Evolutionary conservation across 2,888 invertebrate genomes (phyloP).

Genomic region (Drosophila histrio): DNA sequence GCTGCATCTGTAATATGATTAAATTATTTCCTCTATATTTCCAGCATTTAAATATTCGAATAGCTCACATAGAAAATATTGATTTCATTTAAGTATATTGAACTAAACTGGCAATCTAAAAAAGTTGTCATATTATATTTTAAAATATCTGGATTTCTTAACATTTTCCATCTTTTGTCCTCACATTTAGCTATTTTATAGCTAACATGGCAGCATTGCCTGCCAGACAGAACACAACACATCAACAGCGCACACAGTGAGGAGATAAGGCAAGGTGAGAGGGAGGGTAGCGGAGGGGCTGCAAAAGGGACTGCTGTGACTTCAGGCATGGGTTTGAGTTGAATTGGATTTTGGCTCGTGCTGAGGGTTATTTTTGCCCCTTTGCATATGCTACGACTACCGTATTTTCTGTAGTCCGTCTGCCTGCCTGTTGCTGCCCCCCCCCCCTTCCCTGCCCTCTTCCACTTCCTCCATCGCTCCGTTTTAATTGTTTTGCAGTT

Average conservation of each 20-base stretch:
- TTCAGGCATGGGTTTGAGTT: constrained; percentile 11
- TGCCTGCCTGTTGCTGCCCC: constrained; percentile 50
- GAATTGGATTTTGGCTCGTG: constrained; percentile 1
- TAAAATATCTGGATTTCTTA: too few species aligned
- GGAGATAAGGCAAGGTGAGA: background rate
- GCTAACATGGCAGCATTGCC: too few species aligned
- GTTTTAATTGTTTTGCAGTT: constrained; percentile 65
- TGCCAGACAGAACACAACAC: constrained; percentile 35
- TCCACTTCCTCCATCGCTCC: constrained; percentile 23
- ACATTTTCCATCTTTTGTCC: too few species aligned
- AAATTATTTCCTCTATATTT: too few species aligned
- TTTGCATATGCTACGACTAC: constrained; percentile 19
- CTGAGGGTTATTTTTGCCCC: background rate
- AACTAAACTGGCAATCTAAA: too few species aligned
- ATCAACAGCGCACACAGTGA: constrained; percentile 13
- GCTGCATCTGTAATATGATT: too few species aligned
- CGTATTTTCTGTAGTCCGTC: background rate
- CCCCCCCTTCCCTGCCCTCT: background rate
- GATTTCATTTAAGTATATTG: too few species aligned
- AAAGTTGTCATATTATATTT: too few species aligned
- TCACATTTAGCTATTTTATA: too few species aligned
- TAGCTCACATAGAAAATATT: too few species aligned
- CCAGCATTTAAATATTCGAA: too few species aligned
- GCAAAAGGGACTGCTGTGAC: constrained; percentile 45
- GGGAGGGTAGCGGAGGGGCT: background rate